phyloP scores from a whole-genome alignment of 2,888 invertebrate genomes.

The Melolontha melolontha region DNA sequence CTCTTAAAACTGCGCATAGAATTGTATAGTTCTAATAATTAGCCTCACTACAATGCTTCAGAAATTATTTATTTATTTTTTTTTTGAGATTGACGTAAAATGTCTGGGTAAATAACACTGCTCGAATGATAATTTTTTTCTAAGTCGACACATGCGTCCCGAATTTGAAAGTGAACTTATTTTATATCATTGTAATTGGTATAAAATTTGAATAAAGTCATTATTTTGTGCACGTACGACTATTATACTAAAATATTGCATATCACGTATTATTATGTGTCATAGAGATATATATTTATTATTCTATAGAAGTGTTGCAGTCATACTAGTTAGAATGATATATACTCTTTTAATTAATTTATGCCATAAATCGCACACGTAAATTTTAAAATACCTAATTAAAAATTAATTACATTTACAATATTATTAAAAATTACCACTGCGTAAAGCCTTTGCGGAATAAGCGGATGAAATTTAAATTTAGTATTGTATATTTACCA shows the following conservation, averaged over 20 bases:
- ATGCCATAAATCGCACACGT: constrained; percentile 7
- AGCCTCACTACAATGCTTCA: too few species aligned
- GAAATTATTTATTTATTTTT: too few species aligned
- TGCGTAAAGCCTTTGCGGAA: constrained; percentile 28
- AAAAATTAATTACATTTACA: constrained; percentile 38
- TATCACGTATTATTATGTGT: constrained; percentile 11
- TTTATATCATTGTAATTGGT: constrained; percentile 13
- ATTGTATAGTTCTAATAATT: too few species aligned
- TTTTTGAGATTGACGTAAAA: too few species aligned
- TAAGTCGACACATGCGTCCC: neutral
- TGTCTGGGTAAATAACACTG: too few species aligned
- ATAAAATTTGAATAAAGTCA: constrained; percentile 30
- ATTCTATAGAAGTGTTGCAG: neutral
- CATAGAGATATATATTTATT: constrained; percentile 20
- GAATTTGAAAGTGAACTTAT: constrained; percentile 31
- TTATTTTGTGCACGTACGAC: constrained; percentile 26
- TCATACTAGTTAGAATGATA: constrained; percentile 24
- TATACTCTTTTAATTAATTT: constrained; percentile 36
- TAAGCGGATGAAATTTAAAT: constrained; percentile 3
- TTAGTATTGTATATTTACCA: neutral
- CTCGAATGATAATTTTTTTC: too few species aligned
- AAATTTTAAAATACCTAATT: constrained; percentile 41
- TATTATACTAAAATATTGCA: constrained; percentile 31
- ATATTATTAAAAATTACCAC: constrained; percentile 32
- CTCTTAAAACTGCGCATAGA: too few species aligned